Evolutionary conservation across 2,888 invertebrate species (phyloP).

Genomic region (Coecobrya sp.): DNA sequence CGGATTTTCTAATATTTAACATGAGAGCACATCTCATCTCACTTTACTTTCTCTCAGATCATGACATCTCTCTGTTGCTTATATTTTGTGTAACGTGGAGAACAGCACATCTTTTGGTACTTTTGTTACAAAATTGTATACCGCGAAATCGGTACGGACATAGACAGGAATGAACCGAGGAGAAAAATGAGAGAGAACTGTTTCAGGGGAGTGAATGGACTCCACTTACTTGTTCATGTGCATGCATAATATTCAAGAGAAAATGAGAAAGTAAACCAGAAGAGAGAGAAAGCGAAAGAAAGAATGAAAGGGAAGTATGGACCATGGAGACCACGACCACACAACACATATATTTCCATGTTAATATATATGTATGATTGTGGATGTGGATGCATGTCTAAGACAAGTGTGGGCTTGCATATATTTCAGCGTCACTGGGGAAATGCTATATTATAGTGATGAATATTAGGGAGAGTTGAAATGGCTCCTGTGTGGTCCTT

Average conservation of each 20-base stretch:
- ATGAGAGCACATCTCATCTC: slow-evolving; percentile 14
- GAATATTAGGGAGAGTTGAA: slow-evolving; percentile 46
- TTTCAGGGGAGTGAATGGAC: slow-evolving; percentile 39
- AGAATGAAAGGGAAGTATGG: neutral
- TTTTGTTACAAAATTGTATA: neutral
- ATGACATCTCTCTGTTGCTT: slow-evolving; percentile 7
- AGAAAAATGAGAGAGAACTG: slow-evolving; percentile 47
- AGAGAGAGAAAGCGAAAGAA: neutral
- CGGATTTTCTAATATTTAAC: slow-evolving; percentile 73
- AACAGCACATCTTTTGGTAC: neutral
- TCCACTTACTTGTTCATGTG: slow-evolving; percentile 61
- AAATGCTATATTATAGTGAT: slow-evolving; percentile 6
- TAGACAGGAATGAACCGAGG: slow-evolving; percentile 1
- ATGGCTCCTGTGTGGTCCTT: slow-evolving; percentile 76
- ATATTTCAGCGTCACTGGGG: slow-evolving; percentile 13
- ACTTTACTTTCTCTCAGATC: slow-evolving; percentile 4
- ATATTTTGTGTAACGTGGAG: neutral
- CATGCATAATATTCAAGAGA: slow-evolving; percentile 68
- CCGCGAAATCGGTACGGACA: neutral
- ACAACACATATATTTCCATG: slow-evolving; percentile 36
- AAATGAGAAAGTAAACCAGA: slow-evolving; percentile 58
- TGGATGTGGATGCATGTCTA: neutral
- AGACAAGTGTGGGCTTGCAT: neutral
- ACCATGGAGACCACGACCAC: slow-evolving; percentile 17
- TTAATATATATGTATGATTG: neutral